Base-by-base conservation (phyloP, 2,888 invertebrate genomes). In the Girardia tigrina region DNA sequence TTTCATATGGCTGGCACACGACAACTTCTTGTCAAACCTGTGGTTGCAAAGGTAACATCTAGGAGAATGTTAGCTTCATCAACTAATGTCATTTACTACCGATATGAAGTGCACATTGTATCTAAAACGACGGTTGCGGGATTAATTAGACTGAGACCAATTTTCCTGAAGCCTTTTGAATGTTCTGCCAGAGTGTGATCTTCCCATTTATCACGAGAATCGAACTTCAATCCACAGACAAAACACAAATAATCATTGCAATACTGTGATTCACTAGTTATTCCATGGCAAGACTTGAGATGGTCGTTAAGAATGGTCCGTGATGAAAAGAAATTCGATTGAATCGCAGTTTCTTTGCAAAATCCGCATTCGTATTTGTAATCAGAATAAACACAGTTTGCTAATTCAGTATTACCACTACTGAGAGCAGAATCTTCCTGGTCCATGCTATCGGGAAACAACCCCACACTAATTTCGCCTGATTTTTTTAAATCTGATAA, bases 121-220 rank as follows among this genome's bases (percentile, higher is more conserved):
- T 56, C 56, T 4, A 56, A 23, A 20, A 56, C 56, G 4, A 56
- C 56, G 23, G 56, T 16, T n/a, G 56, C 4, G 6, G n/a, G 4
- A 56, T 56, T 56, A 23, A 56, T 56, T 12, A 56, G 23, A 23
- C 56, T 56, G 56, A n/a, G 4, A 4, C 56, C n/a, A 2, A 56
- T 4, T 56, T 56, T 56, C n/a, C 56, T 12, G n/a, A 56, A 56
- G 23, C 56, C 56, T 56, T 56, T 56, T 8, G 56, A 56, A n/a
- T 56, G 56, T 16, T 56, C 56, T 56, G 56, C 36, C 16, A 36
- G 16, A 12, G 36, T 56, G n/a, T 56, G 56, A 56, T 56, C 56
- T 56, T 56, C 56, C n/a, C 56, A 56, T n/a, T 56, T 56, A n/a
- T 56, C n/a, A 56, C 56, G 56, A n/a, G 56, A 56, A 56, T 56